Conservation (phyloP, 2,888 invertebrate genomes). For the Dermolepida albohirtum region DNA sequence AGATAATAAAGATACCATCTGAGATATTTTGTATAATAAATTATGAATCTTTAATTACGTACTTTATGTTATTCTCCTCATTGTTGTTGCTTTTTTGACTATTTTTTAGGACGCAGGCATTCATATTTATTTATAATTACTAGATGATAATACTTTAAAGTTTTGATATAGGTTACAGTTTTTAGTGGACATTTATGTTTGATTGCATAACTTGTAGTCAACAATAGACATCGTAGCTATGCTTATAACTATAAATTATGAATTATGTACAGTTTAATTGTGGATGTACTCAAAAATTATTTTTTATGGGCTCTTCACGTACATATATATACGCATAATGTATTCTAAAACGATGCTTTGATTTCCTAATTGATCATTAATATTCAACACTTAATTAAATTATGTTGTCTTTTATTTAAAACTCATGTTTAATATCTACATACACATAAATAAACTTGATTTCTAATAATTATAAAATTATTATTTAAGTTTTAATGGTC, state of each 20-base stretch:
- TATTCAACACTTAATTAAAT: conserved; percentile 18
- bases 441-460: too few species aligned
- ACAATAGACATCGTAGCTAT: conserved; percentile 6
- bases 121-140: conserved; percentile 1
- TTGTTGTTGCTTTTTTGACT: conserved; percentile 1
- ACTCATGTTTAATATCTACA: too few species aligned
- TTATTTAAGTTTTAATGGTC: too few species aligned
- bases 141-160: not conserved
- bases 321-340: not conserved
- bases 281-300: conserved; percentile 1
- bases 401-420: not conserved
- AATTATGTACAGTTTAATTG: conserved; percentile 18
- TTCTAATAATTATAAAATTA: too few species aligned
- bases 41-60: conserved; percentile 26
- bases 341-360: not conserved
- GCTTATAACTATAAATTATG: conserved; percentile 21
- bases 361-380: conserved; percentile 2
- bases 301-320: not conserved
- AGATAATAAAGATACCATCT: conserved; percentile 32
- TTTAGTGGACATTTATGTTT: conserved; percentile 8
- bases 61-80: conserved; percentile 7
- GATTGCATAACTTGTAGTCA: conserved; percentile 13
- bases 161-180: conserved; percentile 7
- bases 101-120: conserved; percentile 5
- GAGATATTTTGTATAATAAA: conserved; percentile 33